A percentile compares a stretch with the other conserved stretches of the same genome.
These are phyloP conservation scores for Podarcis lilfordi DNA, from an alignment of 2,797 vertebrate genomes.

Conservation along the genomic window DNA sequence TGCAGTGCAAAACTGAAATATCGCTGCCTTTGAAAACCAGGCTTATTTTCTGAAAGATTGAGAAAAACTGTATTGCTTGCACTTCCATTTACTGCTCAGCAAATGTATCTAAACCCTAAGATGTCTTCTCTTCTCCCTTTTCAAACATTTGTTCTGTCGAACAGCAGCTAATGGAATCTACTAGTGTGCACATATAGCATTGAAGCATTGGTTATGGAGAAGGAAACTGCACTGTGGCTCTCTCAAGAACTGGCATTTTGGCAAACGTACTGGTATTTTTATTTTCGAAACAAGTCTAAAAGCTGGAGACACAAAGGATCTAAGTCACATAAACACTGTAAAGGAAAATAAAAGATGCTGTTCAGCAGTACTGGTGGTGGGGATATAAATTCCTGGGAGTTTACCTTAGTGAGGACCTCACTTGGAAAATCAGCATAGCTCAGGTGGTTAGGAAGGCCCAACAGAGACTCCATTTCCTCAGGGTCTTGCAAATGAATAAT, in stretches of 20 bases:
- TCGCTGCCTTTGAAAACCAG: slow-evolving; percentile 44
- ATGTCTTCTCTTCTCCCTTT: slow-evolving; percentile 50
- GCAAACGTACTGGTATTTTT: slow-evolving; percentile 53
- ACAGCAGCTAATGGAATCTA: slow-evolving; percentile 71
- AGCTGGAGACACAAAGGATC: slow-evolving; percentile 63
- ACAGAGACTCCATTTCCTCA: no score
- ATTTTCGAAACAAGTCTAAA: slow-evolving; percentile 52
- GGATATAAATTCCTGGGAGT: background rate
- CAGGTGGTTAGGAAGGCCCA: no score
- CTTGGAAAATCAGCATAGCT: no score
- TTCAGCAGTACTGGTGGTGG: slow-evolving; percentile 28
- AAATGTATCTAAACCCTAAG: slow-evolving; percentile 75
- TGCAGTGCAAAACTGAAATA: slow-evolving; percentile 57
- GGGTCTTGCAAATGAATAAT: no score
- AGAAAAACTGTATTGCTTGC: slow-evolving; percentile 59
- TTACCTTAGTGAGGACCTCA: no score
- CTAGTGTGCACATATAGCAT: slow-evolving; percentile 64
- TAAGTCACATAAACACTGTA: slow-evolving; percentile 52
- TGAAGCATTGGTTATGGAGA: slow-evolving; percentile 74
- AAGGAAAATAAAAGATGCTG: slow-evolving; percentile 36
- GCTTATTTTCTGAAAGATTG: slow-evolving; percentile 57
- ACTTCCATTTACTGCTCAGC: slow-evolving; percentile 67
- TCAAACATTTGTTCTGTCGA: slow-evolving; percentile 2
- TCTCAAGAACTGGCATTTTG: slow-evolving; percentile 64
- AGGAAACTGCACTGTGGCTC: slow-evolving; percentile 47